These are phyloP conservation scores for Delichon dasypus DNA, from an alignment of 2,797 vertebrate species.

Conservation along the genomic window DNA sequence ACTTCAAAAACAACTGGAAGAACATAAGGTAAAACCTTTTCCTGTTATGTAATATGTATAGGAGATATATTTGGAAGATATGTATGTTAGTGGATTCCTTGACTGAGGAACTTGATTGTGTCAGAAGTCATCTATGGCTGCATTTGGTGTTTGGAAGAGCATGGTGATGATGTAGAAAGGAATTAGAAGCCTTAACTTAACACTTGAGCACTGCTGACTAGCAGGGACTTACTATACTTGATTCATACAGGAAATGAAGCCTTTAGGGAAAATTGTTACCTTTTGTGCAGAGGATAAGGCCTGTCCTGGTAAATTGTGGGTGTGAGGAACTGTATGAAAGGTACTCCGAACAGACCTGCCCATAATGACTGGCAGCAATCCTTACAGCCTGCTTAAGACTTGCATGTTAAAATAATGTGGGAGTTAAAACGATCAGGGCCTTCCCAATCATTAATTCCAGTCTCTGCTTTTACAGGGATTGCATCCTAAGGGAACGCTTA, in stretches of 20 bases:
- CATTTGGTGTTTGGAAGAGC: not conserved
- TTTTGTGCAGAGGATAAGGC: not conserved
- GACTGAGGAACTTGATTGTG: not conserved
- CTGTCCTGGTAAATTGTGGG: not conserved
- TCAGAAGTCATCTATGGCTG: not conserved
- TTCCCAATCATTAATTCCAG: not conserved
- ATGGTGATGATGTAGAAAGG: not conserved
- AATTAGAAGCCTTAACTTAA: not conserved
- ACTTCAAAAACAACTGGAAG: slow-evolving; percentile 86
- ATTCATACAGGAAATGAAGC: not conserved
- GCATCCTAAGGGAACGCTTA: not conserved
- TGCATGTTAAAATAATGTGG: not conserved
- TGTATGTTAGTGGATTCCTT: not conserved
- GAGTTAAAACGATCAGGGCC: not conserved
- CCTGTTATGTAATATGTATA: not conserved
- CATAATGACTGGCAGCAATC: not conserved
- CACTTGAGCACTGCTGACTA: not conserved
- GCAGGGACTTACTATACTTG: not conserved
- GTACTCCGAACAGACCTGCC: not conserved
- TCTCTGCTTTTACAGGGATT: not conserved
- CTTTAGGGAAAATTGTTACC: not conserved
- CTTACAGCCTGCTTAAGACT: not conserved
- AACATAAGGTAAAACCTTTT: slow-evolving; percentile 86
- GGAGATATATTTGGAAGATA: not conserved
- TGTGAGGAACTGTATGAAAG: not conserved